These are phyloP conservation scores for Standfussiana lucernea DNA, from an alignment of 2,888 invertebrate genomes.

Conservation along the genomic window DNA sequence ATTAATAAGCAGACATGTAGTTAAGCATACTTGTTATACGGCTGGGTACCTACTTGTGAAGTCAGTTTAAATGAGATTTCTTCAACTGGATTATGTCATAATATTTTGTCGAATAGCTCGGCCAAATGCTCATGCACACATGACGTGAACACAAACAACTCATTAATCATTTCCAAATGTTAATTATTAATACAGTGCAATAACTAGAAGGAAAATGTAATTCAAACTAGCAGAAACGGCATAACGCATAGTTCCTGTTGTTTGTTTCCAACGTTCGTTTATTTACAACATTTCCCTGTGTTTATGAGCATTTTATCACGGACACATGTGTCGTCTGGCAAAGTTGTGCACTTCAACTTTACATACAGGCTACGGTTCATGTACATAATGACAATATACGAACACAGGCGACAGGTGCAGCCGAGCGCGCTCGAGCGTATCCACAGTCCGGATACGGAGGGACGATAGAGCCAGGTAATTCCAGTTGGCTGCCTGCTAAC, in stretches of 20 bases:
- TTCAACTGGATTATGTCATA: not conserved
- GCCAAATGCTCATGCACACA: not conserved
- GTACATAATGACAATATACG: slow-evolving; percentile 66
- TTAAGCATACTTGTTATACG: slow-evolving; percentile 33
- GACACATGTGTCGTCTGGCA: slow-evolving; percentile 53
- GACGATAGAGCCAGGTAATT: slow-evolving; percentile 78
- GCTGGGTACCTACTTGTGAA: not conserved
- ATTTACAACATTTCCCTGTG: slow-evolving; percentile 24
- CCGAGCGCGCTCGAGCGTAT: slow-evolving; percentile 80
- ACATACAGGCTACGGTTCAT: slow-evolving; percentile 49
- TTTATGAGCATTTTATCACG: slow-evolving; percentile 27
- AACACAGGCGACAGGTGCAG: slow-evolving; percentile 83
- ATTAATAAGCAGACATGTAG: slow-evolving; percentile 42
- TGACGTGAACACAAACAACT: not conserved
- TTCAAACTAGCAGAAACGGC: slow-evolving; percentile 4
- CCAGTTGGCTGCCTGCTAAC: slow-evolving; percentile 76
- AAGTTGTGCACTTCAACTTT: slow-evolving; percentile 60
- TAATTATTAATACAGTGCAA: not conserved
- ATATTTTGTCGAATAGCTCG: not conserved
- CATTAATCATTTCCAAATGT: not conserved
- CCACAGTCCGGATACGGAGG: slow-evolving; percentile 77
- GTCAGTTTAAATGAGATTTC: slow-evolving; percentile 1
- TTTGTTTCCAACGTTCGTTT: slow-evolving; percentile 30
- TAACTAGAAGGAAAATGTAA: slow-evolving; percentile 17
- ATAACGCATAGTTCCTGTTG: slow-evolving; percentile 19